Base-by-base conservation (phyloP, 1,140 invertebrate species). In the Rhizoglyphus robini region DNA sequence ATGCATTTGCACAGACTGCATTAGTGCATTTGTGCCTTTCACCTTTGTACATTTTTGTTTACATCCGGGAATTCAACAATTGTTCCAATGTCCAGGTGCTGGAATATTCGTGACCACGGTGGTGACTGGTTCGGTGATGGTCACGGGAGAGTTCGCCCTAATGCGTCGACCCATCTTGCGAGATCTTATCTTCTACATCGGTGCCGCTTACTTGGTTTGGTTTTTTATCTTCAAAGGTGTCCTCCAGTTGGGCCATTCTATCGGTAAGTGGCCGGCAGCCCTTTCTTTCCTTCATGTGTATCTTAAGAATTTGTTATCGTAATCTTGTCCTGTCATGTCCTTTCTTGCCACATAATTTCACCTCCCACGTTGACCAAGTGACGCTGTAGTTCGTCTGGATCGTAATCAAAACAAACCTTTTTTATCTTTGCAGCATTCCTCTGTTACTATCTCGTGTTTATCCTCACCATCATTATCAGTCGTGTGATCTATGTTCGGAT, bases 41-140 rank as follows among this genome's bases (percentile, higher is more conserved):
- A n/a, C n/a, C n/a, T n/a, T n/a, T n/a, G n/a, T n/a, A n/a, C n/a
- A n/a, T n/a, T n/a, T n/a, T n/a, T n/a, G n/a, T n/a, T n/a, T n/a
- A n/a, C n/a, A n/a, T n/a, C n/a, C n/a, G n/a, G n/a, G n/a, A n/a
- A n/a, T n/a, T n/a, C n/a, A n/a, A n/a, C n/a, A n/a, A n/a, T n/a
- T n/a, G n/a, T n/a, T n/a, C n/a, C n/a, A n/a, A n/a, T n/a, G n/a
- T n/a, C n/a, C n/a, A 69, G 71, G 71, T 31, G 71, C 68, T 5
- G 85, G 84, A 62, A 79, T 84, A 54, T 87, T 86, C 74, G 83
- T 86, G 3, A 85, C 83, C 5, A 78, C 81, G 0, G 74, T 85
- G 3, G 82, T 87, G 23, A 80, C 80, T 4, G 85, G 84, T 1
- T 74, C 80, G 4, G 79, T 87, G 2, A 77, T 80, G 25, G 68